Evolutionary conservation across 2,888 invertebrate genomes (phyloP).

Genomic region (Linnaemya vulpina): DNA sequence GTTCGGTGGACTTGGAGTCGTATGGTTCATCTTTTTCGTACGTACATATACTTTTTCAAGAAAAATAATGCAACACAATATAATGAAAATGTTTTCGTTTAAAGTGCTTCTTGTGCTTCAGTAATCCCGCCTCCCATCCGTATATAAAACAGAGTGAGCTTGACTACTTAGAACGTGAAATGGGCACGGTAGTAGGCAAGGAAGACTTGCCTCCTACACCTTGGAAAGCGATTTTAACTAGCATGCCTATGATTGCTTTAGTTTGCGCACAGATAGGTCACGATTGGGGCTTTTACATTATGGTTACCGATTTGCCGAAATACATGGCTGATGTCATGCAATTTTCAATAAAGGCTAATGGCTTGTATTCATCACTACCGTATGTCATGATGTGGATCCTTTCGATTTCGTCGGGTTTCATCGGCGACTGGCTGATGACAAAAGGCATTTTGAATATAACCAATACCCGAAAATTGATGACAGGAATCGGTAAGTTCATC

Average conservation of each 20-base stretch:
- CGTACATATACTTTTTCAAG: constrained; percentile 75
- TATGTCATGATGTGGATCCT: constrained; percentile 86
- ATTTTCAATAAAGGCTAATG: constrained; percentile 86
- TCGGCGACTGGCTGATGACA: constrained; percentile 88
- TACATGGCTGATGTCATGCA: constrained; percentile 86
- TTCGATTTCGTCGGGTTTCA: constrained; percentile 85
- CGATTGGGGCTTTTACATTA: constrained; percentile 87
- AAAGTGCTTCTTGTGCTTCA: constrained; percentile 86
- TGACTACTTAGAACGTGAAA: constrained; percentile 86
- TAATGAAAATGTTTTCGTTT: constrained; percentile 6
- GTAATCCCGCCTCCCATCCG: constrained; percentile 89
- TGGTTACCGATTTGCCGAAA: constrained; percentile 87
- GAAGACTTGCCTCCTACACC: constrained; percentile 86
- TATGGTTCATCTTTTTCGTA: constrained; percentile 89
- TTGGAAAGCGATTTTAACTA: constrained; percentile 88
- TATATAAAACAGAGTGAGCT: constrained; percentile 89
- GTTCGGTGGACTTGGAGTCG: constrained; percentile 89
- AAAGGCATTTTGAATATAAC: constrained; percentile 84
- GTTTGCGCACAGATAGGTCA: constrained; percentile 88
- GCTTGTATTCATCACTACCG: constrained; percentile 85
- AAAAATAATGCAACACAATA: neutral
- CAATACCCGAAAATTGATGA: constrained; percentile 84
- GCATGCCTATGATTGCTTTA: constrained; percentile 89
- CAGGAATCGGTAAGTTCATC: constrained; percentile 86
- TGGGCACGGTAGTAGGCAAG: constrained; percentile 84